A percentile compares a stretch with the other conserved stretches of the same genome.
Evolutionary conservation across 2,888 invertebrate genomes (phyloP).

Genomic region (Pemphredon lugubris): DNA sequence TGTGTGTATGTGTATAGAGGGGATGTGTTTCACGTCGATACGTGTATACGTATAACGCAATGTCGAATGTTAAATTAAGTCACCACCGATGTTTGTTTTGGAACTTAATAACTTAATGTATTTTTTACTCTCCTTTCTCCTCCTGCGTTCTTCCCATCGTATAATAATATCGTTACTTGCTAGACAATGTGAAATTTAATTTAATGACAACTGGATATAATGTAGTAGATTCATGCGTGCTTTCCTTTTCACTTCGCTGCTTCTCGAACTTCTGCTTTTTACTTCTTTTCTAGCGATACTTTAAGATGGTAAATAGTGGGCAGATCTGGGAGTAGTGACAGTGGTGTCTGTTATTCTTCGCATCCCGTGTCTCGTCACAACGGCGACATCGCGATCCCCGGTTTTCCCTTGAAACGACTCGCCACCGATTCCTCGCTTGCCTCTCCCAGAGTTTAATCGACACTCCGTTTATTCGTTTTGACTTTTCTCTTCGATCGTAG

Average conservation of each 20-base stretch:
- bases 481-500: no score
- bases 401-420: background rate
- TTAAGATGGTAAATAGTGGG: slow-evolving; percentile 59
- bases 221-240: slow-evolving; percentile 74
- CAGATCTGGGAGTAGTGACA: slow-evolving; percentile 62
- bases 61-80: slow-evolving; percentile 71
- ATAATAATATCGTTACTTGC: slow-evolving; percentile 78
- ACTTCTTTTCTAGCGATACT: slow-evolving; percentile 49
- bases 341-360: slow-evolving; percentile 46
- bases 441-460: background rate
- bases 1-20: slow-evolving; percentile 29
- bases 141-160: slow-evolving; percentile 76
- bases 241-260: slow-evolving; percentile 60
- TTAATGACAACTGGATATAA: slow-evolving; percentile 78
- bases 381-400: slow-evolving; percentile 3
- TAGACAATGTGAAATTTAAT: slow-evolving; percentile 79
- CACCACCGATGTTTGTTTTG: slow-evolving; percentile 74
- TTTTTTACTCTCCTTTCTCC: slow-evolving; percentile 77
- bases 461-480: background rate
- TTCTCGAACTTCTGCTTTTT: slow-evolving; percentile 58
- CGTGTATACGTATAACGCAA: slow-evolving; percentile 46
- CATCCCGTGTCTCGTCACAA: slow-evolving; percentile 60
- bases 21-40: slow-evolving; percentile 22
- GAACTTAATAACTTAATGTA: slow-evolving; percentile 77
- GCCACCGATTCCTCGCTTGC: no score